Percentiles rank a stretch among this genome's conserved stretches.
Conservation (phyloP, 2,888 invertebrate species). For the Drosophila merina region DNA sequence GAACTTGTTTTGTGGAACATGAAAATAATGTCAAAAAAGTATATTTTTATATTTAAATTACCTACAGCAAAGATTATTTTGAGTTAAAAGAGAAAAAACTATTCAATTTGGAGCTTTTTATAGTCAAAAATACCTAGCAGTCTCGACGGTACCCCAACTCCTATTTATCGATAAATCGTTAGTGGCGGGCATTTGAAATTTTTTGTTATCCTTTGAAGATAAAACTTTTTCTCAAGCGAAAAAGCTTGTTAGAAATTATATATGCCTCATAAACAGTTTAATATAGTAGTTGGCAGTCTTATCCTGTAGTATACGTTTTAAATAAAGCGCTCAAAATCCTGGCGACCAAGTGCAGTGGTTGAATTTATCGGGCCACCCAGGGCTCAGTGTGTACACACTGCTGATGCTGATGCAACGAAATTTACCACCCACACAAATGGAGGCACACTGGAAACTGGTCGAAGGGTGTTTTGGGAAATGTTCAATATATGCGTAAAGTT, state of each 20-base stretch:
- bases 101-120: too few species aligned
- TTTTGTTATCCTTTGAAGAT: not conserved
- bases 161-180: not conserved
- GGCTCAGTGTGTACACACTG: not conserved
- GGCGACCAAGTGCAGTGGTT: not conserved
- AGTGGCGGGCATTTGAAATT: not conserved
- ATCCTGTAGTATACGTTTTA: not conserved
- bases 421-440: slow-evolving; percentile 5
- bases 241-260: not conserved
- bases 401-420: not conserved
- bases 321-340: not conserved
- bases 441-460: slow-evolving; percentile 21
- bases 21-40: too few species aligned
- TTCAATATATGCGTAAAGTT: slow-evolving; percentile 73
- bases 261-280: not conserved
- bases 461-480: slow-evolving; percentile 74
- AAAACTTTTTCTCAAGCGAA: not conserved
- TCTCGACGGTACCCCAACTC: not conserved
- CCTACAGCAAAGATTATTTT: too few species aligned
- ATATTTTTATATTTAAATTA: too few species aligned
- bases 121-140: not conserved
- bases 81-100: too few species aligned
- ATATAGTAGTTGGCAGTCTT: too few species aligned
- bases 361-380: not conserved
- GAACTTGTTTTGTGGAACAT: too few species aligned